Evolutionary conservation across 2,888 invertebrate species (phyloP).

Genomic region (Cynaeus angustus): DNA sequence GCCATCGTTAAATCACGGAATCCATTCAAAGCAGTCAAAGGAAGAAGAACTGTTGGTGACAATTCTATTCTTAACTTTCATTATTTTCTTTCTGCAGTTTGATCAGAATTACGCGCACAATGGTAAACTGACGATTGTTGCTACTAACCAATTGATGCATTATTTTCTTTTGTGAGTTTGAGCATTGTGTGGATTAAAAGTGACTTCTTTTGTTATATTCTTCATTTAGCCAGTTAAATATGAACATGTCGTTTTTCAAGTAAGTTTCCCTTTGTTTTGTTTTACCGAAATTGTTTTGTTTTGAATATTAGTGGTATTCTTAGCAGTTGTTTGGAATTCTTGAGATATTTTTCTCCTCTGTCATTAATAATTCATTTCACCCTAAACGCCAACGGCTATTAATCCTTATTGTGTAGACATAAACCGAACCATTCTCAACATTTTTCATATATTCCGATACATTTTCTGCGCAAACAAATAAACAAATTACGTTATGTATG

Average conservation of each 20-base stretch:
- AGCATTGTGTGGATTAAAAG: conserved; percentile 56
- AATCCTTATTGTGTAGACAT: conserved; percentile 11
- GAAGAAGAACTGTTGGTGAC: conserved; percentile 32
- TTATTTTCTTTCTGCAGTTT: conserved; percentile 31
- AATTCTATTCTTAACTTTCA: conserved; percentile 49
- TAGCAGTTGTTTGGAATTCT: not conserved
- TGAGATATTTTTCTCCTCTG: conserved; percentile 19
- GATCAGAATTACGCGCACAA: conserved; percentile 56
- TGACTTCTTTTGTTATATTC: conserved; percentile 58
- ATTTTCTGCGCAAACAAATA: not conserved
- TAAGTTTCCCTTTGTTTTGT: conserved; percentile 34
- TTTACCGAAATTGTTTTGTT: conserved; percentile 41
- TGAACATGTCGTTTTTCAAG: conserved; percentile 50
- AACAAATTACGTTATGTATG: not conserved
- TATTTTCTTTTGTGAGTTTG: conserved; percentile 53
- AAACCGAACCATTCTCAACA: conserved; percentile 9
- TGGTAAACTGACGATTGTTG: conserved; percentile 59
- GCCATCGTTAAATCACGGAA: conserved; percentile 19
- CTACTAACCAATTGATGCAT: conserved; percentile 58
- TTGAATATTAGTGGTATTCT: conserved; percentile 40
- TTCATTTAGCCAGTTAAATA: conserved; percentile 56
- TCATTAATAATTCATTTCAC: conserved; percentile 32
- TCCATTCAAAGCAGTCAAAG: conserved; percentile 11
- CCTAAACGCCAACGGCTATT: conserved; percentile 27
- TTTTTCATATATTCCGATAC: not conserved